phyloP scores from a whole-genome alignment of 2,113 vertebrate genomes.

The Notothenia rossii region DNA sequence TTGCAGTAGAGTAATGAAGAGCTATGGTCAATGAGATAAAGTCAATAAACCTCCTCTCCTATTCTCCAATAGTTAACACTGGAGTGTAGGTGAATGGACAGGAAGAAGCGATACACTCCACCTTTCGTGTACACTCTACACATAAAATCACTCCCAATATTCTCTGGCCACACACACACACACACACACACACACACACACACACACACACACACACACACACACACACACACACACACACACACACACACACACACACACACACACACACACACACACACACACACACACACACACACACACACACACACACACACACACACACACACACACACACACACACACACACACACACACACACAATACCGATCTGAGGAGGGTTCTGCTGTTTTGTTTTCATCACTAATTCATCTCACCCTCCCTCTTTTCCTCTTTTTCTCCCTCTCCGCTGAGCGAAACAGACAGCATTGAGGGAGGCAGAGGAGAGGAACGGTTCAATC shows the following conservation, averaged over 20 bases:
- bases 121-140: slow-evolving; percentile 54
- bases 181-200: slow-evolving; percentile 38
- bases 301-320: slow-evolving; percentile 39
- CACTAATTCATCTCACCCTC: slow-evolving; percentile 85
- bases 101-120: slow-evolving; percentile 70
- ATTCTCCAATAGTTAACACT: slow-evolving; percentile 80
- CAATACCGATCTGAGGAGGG: slow-evolving; percentile 78
- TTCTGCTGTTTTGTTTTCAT: slow-evolving; percentile 88
- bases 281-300: slow-evolving; percentile 45
- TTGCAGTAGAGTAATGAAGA: slow-evolving; percentile 78
- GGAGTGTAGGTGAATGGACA: slow-evolving; percentile 73
- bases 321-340: slow-evolving; percentile 28
- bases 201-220: slow-evolving; percentile 41
- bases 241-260: slow-evolving; percentile 31
- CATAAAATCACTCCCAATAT: slow-evolving; percentile 65
- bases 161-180: slow-evolving; percentile 42
- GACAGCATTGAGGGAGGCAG: slow-evolving; percentile 84
- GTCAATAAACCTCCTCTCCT: slow-evolving; percentile 77
- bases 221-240: not conserved
- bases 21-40: slow-evolving; percentile 79
- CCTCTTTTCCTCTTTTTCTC: slow-evolving; percentile 71
- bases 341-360: slow-evolving; percentile 3
- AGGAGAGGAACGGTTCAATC: slow-evolving; percentile 86
- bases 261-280: slow-evolving; percentile 38
- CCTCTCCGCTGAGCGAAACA: slow-evolving; percentile 78